Conservation (phyloP, 1,140 invertebrate genomes). For the Lucilia cuprina region DNA sequence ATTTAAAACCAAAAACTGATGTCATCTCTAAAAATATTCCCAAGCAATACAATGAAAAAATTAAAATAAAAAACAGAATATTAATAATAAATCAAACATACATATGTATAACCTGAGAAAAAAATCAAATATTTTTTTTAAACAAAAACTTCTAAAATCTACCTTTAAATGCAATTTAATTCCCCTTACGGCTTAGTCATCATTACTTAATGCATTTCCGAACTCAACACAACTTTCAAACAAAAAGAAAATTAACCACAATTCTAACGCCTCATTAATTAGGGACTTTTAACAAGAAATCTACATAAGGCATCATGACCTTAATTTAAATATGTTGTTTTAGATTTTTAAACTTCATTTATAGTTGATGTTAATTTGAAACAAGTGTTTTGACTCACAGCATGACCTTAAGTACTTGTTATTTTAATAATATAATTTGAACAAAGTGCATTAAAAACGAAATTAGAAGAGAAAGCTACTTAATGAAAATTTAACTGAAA, state of each 20-base stretch:
- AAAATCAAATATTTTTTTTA: too few relatives aligned
- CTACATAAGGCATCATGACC: neutral
- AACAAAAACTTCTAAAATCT: too few relatives aligned
- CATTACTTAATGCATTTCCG: neutral
- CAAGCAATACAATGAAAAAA: too few relatives aligned
- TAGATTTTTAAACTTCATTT: neutral
- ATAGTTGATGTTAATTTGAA: neutral
- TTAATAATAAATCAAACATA: too few relatives aligned
- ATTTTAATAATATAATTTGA: neutral
- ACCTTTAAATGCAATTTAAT: too few relatives aligned
- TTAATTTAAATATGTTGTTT: neutral
- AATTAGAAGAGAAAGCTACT: neutral
- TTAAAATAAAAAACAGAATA: too few relatives aligned
- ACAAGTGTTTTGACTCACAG: slow-evolving; percentile 1
- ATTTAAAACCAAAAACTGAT: too few relatives aligned
- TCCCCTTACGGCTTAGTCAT: neutral
- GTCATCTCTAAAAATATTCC: too few relatives aligned
- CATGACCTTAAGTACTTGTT: neutral
- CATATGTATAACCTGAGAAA: too few relatives aligned
- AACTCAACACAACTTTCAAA: neutral
- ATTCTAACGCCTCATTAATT: slow-evolving; percentile 2
- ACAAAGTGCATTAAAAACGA: neutral
- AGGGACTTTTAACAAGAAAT: neutral
- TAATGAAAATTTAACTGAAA: neutral
- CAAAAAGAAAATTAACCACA: neutral